Conservation (phyloP, 2,888 invertebrate species). For the Lasioglossum malachurum region DNA sequence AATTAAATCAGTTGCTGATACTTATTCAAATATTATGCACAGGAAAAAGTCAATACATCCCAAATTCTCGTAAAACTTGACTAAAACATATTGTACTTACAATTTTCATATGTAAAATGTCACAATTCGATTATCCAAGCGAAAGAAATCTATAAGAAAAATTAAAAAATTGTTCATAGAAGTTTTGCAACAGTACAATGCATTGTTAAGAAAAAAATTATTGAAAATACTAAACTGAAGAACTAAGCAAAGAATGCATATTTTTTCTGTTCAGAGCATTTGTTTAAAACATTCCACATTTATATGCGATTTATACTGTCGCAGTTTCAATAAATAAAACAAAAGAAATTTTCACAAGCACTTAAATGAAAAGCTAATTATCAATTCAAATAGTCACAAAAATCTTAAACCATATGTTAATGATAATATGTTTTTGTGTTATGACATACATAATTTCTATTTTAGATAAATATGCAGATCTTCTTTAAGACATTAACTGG, state of each 20-base stretch:
- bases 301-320: neutral
- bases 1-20: neutral
- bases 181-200: neutral
- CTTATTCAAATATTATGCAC: neutral
- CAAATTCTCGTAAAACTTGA: neutral
- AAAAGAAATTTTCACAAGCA: neutral
- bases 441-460: conserved; percentile 9
- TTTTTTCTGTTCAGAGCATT: no score
- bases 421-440: neutral
- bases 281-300: neutral
- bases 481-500: conserved; percentile 69
- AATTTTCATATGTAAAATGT: neutral
- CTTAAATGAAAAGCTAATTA: neutral
- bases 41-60: no score
- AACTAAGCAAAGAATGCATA: neutral
- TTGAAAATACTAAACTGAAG: neutral
- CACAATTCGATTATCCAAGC: neutral
- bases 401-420: neutral
- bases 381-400: neutral
- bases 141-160: neutral
- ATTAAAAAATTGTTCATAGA: neutral
- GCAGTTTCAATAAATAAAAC: no score
- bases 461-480: conserved; percentile 75
- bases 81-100: neutral
- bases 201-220: neutral